phyloP scores from a whole-genome alignment of 2,888 invertebrate species.

The Dione vanillae region DNA sequence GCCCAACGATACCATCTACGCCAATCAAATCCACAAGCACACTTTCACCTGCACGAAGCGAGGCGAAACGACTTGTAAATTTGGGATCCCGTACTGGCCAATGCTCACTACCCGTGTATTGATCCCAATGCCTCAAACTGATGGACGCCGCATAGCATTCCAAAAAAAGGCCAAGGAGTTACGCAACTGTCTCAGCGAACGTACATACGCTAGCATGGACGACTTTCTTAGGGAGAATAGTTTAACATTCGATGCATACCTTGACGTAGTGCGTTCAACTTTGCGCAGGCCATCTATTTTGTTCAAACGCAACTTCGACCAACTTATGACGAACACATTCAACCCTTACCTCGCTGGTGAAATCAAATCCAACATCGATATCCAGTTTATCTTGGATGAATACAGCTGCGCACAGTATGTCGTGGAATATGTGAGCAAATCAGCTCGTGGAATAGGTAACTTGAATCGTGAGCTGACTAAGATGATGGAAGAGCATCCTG shows the following conservation, averaged over 20 bases:
- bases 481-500: slow-evolving; percentile 48
- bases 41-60: not conserved
- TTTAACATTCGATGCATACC: slow-evolving; percentile 1
- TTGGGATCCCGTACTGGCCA: slow-evolving; percentile 57
- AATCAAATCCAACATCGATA: slow-evolving; percentile 52
- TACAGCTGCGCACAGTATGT: slow-evolving; percentile 61
- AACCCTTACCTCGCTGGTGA: slow-evolving; percentile 57
- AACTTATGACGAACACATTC: slow-evolving; percentile 60
- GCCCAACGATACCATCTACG: slow-evolving; percentile 24
- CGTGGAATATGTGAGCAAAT: slow-evolving; percentile 60
- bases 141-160: slow-evolving; percentile 33
- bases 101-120: slow-evolving; percentile 54
- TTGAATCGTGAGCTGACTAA: slow-evolving; percentile 54
- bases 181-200: not conserved
- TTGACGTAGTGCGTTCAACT: slow-evolving; percentile 3
- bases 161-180: not conserved
- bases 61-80: slow-evolving; percentile 44
- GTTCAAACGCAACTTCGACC: slow-evolving; percentile 55
- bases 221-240: not conserved
- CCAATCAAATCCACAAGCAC: not conserved
- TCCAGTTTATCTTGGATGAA: slow-evolving; percentile 48
- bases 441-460: slow-evolving; percentile 56
- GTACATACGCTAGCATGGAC: not conserved
- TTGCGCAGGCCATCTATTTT: slow-evolving; percentile 51
- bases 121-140: slow-evolving; percentile 55